phyloP scores from a whole-genome alignment of 2,888 invertebrate species.

The Drosophila flavopinicola region DNA sequence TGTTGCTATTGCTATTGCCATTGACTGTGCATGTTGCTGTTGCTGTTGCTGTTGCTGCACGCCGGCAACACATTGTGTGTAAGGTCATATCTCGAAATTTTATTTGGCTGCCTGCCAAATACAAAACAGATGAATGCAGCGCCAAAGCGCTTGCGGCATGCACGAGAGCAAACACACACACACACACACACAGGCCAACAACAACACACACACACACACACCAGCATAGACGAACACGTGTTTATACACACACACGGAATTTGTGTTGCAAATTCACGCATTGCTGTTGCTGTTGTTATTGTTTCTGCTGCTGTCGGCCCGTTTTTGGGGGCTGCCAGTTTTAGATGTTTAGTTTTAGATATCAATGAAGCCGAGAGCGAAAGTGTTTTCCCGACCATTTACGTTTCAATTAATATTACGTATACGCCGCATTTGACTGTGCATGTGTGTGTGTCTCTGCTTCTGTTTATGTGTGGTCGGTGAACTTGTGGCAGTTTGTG shows the following conservation, averaged over 20 bases:
- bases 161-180: slow-evolving; percentile 20
- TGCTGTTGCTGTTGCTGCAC: slow-evolving; percentile 34
- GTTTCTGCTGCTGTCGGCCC: slow-evolving; percentile 28
- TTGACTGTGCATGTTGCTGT: slow-evolving; percentile 13
- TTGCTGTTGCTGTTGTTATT: slow-evolving; percentile 37
- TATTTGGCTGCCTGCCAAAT: slow-evolving; percentile 77
- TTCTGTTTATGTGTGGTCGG: slow-evolving; percentile 46
- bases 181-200: slow-evolving; percentile 16
- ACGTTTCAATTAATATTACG: slow-evolving; percentile 70
- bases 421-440: slow-evolving; percentile 48
- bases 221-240: slow-evolving; percentile 22
- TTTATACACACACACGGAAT: slow-evolving; percentile 30
- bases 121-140: slow-evolving; percentile 68
- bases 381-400: slow-evolving; percentile 68
- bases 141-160: slow-evolving; percentile 59
- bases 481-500: slow-evolving; percentile 61
- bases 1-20: slow-evolving; percentile 8
- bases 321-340: slow-evolving; percentile 64
- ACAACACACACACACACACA: slow-evolving; percentile 4
- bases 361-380: slow-evolving; percentile 75
- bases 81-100: slow-evolving; percentile 77
- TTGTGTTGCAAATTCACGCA: slow-evolving; percentile 55
- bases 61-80: slow-evolving; percentile 60
- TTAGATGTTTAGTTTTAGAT: slow-evolving; percentile 77
- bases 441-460: slow-evolving; percentile 20